These are phyloP conservation scores for Rachycentron canadum DNA, from an alignment of 2,797 vertebrate genomes.

Conservation along the genomic window DNA sequence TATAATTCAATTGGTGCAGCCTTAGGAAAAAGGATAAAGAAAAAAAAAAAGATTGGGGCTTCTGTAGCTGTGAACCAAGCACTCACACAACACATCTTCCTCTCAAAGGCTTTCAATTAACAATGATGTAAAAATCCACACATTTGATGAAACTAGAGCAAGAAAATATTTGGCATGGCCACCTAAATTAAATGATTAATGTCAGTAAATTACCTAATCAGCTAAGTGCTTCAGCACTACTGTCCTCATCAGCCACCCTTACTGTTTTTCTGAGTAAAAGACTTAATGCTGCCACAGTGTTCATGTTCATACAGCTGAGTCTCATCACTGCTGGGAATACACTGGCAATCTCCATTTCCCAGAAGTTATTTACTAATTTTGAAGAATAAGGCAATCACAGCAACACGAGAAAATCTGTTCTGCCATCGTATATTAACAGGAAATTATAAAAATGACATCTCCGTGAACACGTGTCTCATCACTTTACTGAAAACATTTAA, in stretches of 20 bases:
- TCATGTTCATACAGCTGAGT: not conserved
- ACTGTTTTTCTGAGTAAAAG: not conserved
- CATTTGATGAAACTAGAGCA: not conserved
- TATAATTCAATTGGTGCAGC: too few relatives aligned
- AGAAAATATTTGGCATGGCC: not conserved
- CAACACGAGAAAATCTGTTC: constrained; percentile 29
- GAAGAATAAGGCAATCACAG: not conserved
- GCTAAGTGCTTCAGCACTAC: not conserved
- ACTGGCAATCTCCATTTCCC: constrained; percentile 4
- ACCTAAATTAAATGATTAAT: not conserved
- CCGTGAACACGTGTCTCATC: not conserved
- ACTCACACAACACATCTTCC: not conserved
- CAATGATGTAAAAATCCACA: not conserved
- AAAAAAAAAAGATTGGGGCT: not conserved
- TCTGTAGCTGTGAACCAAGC: constrained; percentile 2
- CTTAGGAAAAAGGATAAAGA: constrained; percentile 6
- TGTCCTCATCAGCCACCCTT: not conserved
- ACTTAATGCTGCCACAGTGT: not conserved
- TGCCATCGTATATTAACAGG: not conserved
- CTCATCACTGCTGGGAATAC: constrained; percentile 8
- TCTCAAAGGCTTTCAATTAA: not conserved
- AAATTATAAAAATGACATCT: constrained; percentile 3
- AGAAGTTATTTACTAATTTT: constrained; percentile 36
- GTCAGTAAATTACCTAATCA: not conserved
- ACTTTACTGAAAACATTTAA: not conserved